Conservation (phyloP, 2,888 invertebrate species). For the Celastrina argiolus region DNA sequence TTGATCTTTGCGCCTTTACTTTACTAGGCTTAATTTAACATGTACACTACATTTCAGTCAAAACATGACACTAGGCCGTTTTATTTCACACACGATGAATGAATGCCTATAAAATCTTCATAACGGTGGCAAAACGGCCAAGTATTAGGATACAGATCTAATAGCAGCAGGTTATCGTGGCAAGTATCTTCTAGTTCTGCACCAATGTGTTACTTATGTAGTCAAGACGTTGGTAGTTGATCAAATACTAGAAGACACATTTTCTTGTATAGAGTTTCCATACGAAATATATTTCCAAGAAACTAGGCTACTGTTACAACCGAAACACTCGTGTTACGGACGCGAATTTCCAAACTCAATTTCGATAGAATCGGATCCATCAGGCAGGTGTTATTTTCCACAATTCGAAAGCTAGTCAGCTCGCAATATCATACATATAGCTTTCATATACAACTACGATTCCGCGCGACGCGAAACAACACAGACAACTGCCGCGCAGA, state of each 20-base stretch:
- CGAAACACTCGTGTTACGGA: not conserved
- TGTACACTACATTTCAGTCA: no score
- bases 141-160: no score
- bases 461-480: not conserved
- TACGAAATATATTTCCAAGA: not conserved
- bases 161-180: no score
- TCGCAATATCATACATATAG: not conserved
- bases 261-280: not conserved
- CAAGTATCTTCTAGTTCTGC: no score
- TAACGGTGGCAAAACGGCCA: no score
- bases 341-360: conserved; percentile 4
- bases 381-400: conserved; percentile 10
- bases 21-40: no score
- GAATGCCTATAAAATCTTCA: no score
- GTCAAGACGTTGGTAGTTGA: not conserved
- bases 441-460: not conserved
- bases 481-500: not conserved
- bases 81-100: no score
- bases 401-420: not conserved
- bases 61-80: no score
- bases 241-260: not conserved
- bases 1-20: no score
- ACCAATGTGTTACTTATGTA: no score
- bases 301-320: conserved; percentile 1
- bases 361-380: not conserved